Base-by-base conservation (phyloP, 2,888 invertebrate genomes). In the Margaritifera margaritifera region DNA sequence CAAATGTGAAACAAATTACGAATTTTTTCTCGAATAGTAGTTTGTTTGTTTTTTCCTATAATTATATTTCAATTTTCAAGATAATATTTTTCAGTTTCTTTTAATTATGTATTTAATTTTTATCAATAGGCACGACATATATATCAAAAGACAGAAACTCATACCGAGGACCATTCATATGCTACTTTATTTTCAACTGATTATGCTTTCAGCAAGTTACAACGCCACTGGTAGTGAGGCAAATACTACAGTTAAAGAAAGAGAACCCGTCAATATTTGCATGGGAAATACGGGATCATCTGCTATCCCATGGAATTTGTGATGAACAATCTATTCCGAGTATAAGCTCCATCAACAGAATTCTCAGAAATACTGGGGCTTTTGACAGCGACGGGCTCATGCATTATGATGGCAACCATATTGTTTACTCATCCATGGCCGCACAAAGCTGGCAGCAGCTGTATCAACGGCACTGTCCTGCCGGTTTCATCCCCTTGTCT, bases 201-300 rank as follows among this genome's bases (percentile, higher is more conserved):
- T 56, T 27, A 54, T 50, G 25, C 24, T 61, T 61, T n/a, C 59
- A 83, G 80, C 83, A 97, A 95, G 97, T 97, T 75, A 96, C 97
- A 74, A 97, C 97, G 4, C 97, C 97, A 2, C 95, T 96, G 0
- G 96, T 98, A 0, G 97, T 97, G 24, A 95, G 96, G 91, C 96
- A 96, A 91, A 97, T 98, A 81, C 93, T 97, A 50, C 94, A 96
- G 6, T 93, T 96, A 83, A 97, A 97, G 89, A 96, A 96, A 87
- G 96, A 97, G 89, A 96, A 97, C 90, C 97, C 97, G 0, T 95
- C 96, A 8, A 95, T 97, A 94, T 97, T 97, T 89, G 97, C 97
- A 18, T 97, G 97, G 96, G 97, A 98, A 92, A 97, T 98, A 78
- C 92, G 97, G 95, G 86, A 98, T 90, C 94, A 95, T 83, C 92